Percentiles rank a stretch among this genome's conserved stretches.
These are phyloP conservation scores for Scomber colias DNA, from an alignment of 2,113 vertebrate genomes.

Conservation along the genomic window DNA sequence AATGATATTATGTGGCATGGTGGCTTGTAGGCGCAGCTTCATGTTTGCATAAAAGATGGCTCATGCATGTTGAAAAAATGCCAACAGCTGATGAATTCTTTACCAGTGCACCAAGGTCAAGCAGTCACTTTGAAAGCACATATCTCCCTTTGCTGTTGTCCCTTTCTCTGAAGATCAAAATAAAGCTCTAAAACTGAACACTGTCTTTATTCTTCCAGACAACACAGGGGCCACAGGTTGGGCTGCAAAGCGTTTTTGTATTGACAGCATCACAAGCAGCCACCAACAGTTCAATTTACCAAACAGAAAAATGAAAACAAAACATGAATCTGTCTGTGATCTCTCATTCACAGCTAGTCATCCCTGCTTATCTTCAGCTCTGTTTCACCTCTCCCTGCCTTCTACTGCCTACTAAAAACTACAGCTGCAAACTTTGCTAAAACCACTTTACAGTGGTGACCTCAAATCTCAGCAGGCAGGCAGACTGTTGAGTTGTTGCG, in stretches of 20 bases:
- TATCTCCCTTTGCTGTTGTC: constrained; percentile 26
- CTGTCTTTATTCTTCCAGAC: constrained; percentile 18
- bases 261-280: constrained; percentile 21
- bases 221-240: not conserved
- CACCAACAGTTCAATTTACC: constrained; percentile 11
- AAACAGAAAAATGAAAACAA: constrained; percentile 54
- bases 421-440: constrained; percentile 68
- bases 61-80: constrained; percentile 61
- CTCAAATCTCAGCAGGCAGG: constrained; percentile 66
- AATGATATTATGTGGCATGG: constrained; percentile 24
- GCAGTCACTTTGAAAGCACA: constrained; percentile 34
- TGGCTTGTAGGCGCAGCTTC: constrained; percentile 48
- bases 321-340: constrained; percentile 58
- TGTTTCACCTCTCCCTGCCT: constrained; percentile 50
- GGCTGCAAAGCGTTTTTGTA: not conserved
- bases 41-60: constrained; percentile 67
- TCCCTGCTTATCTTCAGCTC: constrained; percentile 55
- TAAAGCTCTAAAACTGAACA: constrained; percentile 11
- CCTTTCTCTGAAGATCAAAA: constrained; percentile 30
- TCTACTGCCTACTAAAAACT: constrained; percentile 64
- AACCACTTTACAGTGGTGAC: constrained; percentile 65
- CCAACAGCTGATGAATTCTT: constrained; percentile 63
- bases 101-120: constrained; percentile 58
- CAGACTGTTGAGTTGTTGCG: constrained; percentile 60
- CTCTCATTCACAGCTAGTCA: constrained; percentile 24